Evolutionary conservation across 2,888 invertebrate genomes (phyloP).

Genomic region (Pseudolycoriella hygida): DNA sequence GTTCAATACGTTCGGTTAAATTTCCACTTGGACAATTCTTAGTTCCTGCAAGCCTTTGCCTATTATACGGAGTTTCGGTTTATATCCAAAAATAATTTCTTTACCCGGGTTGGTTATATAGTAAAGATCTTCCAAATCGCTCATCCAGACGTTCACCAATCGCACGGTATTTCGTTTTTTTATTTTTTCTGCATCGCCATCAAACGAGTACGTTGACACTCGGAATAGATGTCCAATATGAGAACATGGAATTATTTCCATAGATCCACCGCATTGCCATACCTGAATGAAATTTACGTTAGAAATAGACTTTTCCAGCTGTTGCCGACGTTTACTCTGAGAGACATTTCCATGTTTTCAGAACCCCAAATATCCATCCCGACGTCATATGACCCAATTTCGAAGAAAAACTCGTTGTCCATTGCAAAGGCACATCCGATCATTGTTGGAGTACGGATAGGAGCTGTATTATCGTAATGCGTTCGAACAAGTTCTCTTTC

Average conservation of each 20-base stretch:
- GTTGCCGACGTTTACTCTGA: slow-evolving; percentile 58
- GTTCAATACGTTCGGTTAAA: slow-evolving; percentile 43
- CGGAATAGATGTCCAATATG: slow-evolving; percentile 17
- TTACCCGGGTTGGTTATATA: slow-evolving; percentile 46
- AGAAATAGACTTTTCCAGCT: no score
- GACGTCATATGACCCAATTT: slow-evolving; percentile 26
- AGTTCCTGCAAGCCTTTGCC: slow-evolving; percentile 38
- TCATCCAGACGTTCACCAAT: slow-evolving; percentile 67
- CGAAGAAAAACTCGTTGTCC: slow-evolving; percentile 30
- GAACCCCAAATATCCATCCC: slow-evolving; percentile 98
- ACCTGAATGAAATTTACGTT: not conserved
- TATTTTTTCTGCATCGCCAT: slow-evolving; percentile 56
- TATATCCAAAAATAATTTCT: no score
- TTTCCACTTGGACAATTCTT: slow-evolving; percentile 68
- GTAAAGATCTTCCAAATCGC: slow-evolving; percentile 67
- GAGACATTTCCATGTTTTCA: slow-evolving; percentile 92
- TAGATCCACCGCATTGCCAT: slow-evolving; percentile 16
- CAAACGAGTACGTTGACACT: slow-evolving; percentile 60
- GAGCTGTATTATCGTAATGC: slow-evolving; percentile 70
- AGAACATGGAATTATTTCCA: slow-evolving; percentile 16
- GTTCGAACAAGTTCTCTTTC: slow-evolving; percentile 80
- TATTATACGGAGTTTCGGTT: no score
- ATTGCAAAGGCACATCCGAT: slow-evolving; percentile 83
- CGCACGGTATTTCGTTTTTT: slow-evolving; percentile 64
- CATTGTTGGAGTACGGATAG: slow-evolving; percentile 84